Evolutionary conservation across 1,140 invertebrate genomes (phyloP), one percentile per base, ranked within the genome.

Genomic region (Microvelia longipes): DNA sequence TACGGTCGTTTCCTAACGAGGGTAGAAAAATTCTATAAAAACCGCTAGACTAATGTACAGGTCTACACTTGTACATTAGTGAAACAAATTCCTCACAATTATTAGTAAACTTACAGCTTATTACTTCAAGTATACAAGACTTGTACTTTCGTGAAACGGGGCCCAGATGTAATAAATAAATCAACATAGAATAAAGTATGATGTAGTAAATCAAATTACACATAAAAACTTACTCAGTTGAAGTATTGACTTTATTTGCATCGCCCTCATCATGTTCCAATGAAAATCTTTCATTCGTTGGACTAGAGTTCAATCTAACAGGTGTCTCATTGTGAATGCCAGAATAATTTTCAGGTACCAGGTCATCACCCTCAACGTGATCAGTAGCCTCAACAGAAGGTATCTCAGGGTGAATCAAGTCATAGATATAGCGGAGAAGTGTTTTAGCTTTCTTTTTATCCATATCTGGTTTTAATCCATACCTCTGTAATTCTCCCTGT

Each of bases 351-450:
- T 64, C 24, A 2, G 62, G 24, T 14, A 24, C 15, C 62, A 64
- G 25, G 2, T 64, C 11, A 64, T 64, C 24, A 15, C 5, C 62
- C 2, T 26, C 62, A 64, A 25, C 5, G 2, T 5, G 5, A 64
- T 25, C 11, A 25, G 2, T 24, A 14, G 11, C 24, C 24, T 25
- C 62, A 64, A 13, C 25, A n/a, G n/a, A n/a, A 67, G 24, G 13
- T 27, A 68, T 11, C 11, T 11, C 28, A 35, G 63, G 69, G 50
- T 70, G 69, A 27, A 70, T 35, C 28, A 64, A 61, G 30, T 70
- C 69, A 66, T 66, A 70, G 26, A 70, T 70, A 28, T 70, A 70
- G 2, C 62, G 63, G 15, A 70, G 35, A 2, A 70, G 29, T 5
- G 15, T 5, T 66, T 35, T 66, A 50, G 69, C 63, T 28, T 50